Evolutionary conservation across 2,113 vertebrate species (phyloP).

Genomic region (Erpornis zantholeuca): DNA sequence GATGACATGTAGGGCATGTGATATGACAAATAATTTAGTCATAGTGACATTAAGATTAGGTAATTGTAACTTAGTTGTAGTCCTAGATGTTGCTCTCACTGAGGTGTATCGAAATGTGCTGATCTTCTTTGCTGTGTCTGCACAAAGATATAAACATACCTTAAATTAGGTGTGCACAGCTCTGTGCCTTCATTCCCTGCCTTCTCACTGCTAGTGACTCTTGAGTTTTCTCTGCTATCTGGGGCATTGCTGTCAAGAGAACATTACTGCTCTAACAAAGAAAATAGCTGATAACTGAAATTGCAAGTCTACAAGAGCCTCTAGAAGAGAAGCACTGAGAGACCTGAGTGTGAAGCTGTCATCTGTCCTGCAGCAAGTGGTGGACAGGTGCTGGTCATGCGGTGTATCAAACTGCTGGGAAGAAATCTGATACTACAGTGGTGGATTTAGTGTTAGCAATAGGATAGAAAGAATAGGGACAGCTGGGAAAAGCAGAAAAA

Average conservation of each 20-base stretch:
- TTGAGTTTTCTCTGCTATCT: not conserved
- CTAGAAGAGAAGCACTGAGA: not conserved
- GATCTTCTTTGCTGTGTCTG: not conserved
- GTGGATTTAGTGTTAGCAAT: not conserved
- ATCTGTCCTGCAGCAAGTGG: not conserved
- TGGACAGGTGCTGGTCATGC: not conserved
- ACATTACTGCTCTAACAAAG: not conserved
- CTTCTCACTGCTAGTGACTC: not conserved
- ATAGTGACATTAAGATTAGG: not conserved
- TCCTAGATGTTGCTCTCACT: not conserved
- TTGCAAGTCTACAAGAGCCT: not conserved
- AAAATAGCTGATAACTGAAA: not conserved
- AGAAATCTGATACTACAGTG: not conserved
- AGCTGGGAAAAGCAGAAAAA: not conserved
- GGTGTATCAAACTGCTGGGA: not conserved
- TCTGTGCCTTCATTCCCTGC: not conserved
- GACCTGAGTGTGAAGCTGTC: not conserved
- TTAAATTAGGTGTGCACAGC: not conserved
- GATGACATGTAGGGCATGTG: not conserved
- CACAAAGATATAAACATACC: not conserved
- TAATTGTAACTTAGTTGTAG: not conserved
- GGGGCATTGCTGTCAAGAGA: not conserved
- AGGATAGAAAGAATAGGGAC: not conserved
- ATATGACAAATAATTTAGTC: not conserved
- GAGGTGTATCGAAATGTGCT: not conserved